phyloP scores from a whole-genome alignment of 1,140 invertebrate genomes.

The Apis florea region DNA sequence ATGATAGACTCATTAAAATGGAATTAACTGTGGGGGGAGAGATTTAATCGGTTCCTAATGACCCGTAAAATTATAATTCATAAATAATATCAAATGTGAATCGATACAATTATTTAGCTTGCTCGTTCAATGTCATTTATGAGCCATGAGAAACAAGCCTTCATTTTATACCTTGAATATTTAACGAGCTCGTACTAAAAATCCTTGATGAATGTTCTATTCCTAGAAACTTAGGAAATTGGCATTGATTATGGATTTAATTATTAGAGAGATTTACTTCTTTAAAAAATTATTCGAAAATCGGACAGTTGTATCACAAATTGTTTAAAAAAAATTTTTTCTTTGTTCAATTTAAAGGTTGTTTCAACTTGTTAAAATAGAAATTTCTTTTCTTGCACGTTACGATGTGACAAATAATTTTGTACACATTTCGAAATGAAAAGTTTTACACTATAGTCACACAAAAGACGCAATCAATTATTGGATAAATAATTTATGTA shows the following conservation, averaged over 20 bases:
- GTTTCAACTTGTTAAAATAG: background rate
- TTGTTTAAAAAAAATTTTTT: background rate
- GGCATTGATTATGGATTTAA: too few species aligned
- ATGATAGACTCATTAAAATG: background rate
- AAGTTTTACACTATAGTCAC: too few species aligned
- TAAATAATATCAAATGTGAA: background rate
- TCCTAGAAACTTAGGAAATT: background rate
- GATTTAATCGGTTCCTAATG: background rate
- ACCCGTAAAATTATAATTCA: background rate
- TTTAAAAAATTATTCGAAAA: too few species aligned
- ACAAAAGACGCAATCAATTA: too few species aligned
- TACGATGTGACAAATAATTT: too few species aligned
- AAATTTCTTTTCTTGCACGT: background rate
- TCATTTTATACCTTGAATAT: background rate
- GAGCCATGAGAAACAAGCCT: background rate
- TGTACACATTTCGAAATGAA: too few species aligned
- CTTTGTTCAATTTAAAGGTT: background rate
- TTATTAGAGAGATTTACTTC: too few species aligned
- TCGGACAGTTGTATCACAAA: too few species aligned
- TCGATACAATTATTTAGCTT: background rate
- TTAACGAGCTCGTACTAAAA: background rate
- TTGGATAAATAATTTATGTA: too few species aligned
- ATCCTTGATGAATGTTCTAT: background rate
- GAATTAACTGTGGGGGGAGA: background rate
- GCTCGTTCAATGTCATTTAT: background rate